Conservation (phyloP, 2,888 invertebrate species). For the Pollenia angustigena region DNA sequence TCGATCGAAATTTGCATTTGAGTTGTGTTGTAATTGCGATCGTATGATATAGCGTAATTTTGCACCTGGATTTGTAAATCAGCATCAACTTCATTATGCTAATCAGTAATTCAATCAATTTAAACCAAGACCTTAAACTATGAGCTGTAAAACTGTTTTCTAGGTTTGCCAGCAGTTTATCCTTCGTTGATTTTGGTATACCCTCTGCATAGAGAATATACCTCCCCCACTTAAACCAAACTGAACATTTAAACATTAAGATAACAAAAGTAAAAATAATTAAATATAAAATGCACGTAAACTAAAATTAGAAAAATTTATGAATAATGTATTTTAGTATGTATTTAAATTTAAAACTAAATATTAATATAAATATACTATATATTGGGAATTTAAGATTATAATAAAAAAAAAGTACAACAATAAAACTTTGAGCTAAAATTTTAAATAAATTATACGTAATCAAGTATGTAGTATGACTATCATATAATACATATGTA, state of each 20-base stretch:
- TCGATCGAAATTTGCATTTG: too few relatives aligned
- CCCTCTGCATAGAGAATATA: background rate
- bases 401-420: background rate
- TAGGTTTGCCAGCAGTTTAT: too few relatives aligned
- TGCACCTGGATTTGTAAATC: too few relatives aligned
- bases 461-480: background rate
- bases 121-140: too few relatives aligned
- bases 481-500: too few relatives aligned
- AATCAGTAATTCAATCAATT: too few relatives aligned
- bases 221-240: slow-evolving; percentile 7
- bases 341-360: background rate
- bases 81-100: too few relatives aligned
- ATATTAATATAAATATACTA: background rate
- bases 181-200: too few relatives aligned
- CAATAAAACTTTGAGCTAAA: background rate
- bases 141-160: too few relatives aligned
- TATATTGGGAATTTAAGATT: background rate
- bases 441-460: background rate
- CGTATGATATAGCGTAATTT: too few relatives aligned
- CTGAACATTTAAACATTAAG: background rate
- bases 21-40: too few relatives aligned
- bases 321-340: background rate
- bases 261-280: background rate
- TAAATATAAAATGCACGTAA: background rate
- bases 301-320: slow-evolving; percentile 17